phyloP scores from a whole-genome alignment of 2,888 invertebrate species.

The Chorisops tibialis region DNA sequence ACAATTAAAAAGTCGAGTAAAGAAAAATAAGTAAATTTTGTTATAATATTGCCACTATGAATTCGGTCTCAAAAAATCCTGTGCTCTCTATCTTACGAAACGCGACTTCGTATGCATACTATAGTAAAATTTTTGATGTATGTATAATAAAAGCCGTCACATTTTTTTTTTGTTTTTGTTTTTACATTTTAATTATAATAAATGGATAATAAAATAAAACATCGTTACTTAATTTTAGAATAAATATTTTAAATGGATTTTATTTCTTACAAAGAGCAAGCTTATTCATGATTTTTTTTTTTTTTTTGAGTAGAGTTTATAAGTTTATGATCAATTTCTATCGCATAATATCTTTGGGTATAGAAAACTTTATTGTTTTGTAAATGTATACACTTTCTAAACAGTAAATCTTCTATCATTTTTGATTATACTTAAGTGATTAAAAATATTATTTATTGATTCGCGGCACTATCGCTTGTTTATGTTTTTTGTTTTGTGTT shows the following conservation, averaged over 20 bases:
- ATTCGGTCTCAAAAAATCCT: no score
- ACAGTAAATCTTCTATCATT: not conserved
- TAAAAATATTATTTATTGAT: not conserved
- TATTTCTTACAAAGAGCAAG: not conserved
- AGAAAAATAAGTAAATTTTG: no score
- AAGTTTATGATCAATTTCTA: not conserved
- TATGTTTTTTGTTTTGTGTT: not conserved
- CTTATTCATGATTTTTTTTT: not conserved
- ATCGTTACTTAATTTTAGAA: slow-evolving; percentile 6
- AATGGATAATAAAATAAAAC: slow-evolving; percentile 4
- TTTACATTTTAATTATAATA: no score
- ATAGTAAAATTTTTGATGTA: no score
- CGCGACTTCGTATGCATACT: no score
- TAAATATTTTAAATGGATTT: not conserved
- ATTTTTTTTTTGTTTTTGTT: no score
- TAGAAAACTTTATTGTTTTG: not conserved
- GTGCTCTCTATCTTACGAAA: no score
- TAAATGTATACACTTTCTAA: not conserved
- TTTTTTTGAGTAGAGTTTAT: not conserved
- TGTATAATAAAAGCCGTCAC: no score
- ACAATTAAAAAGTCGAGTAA: no score
- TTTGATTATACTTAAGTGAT: not conserved
- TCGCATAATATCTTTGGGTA: slow-evolving; percentile 6
- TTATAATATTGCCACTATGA: no score
- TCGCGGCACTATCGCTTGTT: not conserved